phyloP scores from a whole-genome alignment of 2,797 vertebrate species.

The Sebastes nivosus region DNA sequence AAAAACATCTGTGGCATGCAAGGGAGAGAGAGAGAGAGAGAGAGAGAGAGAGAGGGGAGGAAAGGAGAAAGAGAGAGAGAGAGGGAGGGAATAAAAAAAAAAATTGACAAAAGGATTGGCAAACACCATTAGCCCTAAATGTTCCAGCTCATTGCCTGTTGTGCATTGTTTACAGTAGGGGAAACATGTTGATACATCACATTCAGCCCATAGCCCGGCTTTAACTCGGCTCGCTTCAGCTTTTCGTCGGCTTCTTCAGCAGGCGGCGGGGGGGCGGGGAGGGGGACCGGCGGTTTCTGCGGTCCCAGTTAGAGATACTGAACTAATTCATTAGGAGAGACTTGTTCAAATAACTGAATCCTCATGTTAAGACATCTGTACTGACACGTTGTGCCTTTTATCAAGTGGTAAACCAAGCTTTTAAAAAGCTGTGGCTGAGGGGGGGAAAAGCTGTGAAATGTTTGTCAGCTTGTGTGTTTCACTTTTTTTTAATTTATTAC shows the following conservation, averaged over 20 bases:
- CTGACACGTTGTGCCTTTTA: constrained; percentile 87
- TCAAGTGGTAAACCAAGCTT: constrained; percentile 86
- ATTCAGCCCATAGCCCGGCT: constrained; percentile 65
- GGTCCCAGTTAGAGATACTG: constrained; percentile 92
- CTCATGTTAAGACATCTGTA: constrained; percentile 82
- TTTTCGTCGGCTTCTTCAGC: constrained; percentile 23
- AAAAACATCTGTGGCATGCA: constrained; percentile 97
- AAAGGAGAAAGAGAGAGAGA: not conserved
- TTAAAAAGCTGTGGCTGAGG: constrained; percentile 74
- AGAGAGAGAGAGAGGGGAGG: constrained; percentile 12
- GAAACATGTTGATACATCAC: constrained; percentile 89
- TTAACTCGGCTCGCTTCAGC: not conserved
- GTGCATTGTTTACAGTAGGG: constrained; percentile 93
- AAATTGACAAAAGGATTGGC: constrained; percentile 95
- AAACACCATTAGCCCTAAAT: constrained; percentile 96
- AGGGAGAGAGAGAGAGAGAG: constrained; percentile 79
- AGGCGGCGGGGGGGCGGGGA: not conserved
- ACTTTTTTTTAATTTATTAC: constrained; percentile 57
- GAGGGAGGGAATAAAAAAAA: constrained; percentile 48
- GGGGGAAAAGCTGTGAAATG: constrained; percentile 84
- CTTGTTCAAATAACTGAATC: constrained; percentile 79
- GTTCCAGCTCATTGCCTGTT: constrained; percentile 90
- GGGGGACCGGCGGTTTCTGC: constrained; percentile 71
- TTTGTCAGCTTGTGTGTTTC: constrained; percentile 64
- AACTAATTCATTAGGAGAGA: constrained; percentile 90